Conservation (phyloP, 2,888 invertebrate genomes). For the Entomobrya proxima region DNA sequence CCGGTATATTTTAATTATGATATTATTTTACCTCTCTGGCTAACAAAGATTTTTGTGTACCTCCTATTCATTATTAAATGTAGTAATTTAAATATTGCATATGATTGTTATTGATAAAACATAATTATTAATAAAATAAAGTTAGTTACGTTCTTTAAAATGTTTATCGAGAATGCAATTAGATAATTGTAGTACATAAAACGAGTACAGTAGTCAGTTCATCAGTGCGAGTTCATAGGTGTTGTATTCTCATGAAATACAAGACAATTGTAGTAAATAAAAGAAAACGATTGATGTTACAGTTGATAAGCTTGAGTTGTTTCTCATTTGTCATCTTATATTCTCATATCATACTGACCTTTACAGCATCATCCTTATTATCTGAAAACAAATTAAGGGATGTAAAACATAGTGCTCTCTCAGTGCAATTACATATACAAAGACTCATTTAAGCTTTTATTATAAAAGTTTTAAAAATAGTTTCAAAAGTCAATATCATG, state of each 20-base stretch:
- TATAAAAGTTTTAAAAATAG: too few species aligned
- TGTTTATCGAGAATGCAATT: slow-evolving; percentile 65
- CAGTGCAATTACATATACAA: too few species aligned
- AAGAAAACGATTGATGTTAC: slow-evolving; percentile 47
- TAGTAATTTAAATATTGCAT: slow-evolving; percentile 40
- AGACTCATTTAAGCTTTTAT: too few species aligned
- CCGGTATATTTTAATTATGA: slow-evolving; percentile 29
- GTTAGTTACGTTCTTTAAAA: slow-evolving; percentile 38
- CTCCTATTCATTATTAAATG: slow-evolving; percentile 16
- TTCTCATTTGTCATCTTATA: slow-evolving; percentile 29
- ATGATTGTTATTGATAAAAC: slow-evolving; percentile 31
- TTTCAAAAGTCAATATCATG: too few species aligned
- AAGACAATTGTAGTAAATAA: slow-evolving; percentile 27
- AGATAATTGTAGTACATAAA: slow-evolving; percentile 52
- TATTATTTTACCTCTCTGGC: slow-evolving; percentile 23
- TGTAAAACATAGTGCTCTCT: too few species aligned
- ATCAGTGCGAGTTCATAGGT: slow-evolving; percentile 44
- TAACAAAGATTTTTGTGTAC: slow-evolving; percentile 4
- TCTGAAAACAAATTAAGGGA: too few species aligned
- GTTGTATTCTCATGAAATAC: slow-evolving; percentile 39
- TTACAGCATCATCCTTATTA: background rate
- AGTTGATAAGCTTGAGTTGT: slow-evolving; percentile 20
- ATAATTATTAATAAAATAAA: background rate
- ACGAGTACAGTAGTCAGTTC: slow-evolving; percentile 51
- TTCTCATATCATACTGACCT: background rate